phyloP scores from a whole-genome alignment of 2,113 vertebrate species.

The Centropus bengalensis region DNA sequence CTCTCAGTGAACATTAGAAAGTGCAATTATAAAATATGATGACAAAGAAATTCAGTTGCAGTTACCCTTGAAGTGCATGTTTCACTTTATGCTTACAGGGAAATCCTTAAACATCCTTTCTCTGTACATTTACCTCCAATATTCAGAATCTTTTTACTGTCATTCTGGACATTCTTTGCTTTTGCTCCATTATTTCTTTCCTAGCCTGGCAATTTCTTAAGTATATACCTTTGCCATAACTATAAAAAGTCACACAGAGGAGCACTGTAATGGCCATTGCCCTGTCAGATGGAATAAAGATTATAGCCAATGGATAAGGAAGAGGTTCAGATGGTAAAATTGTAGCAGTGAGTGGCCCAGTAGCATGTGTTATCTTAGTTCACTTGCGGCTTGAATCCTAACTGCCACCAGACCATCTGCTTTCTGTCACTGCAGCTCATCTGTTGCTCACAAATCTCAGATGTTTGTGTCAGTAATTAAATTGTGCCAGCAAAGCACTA shows the following conservation, averaged over 20 bases:
- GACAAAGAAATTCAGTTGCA: neutral
- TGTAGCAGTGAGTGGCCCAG: neutral
- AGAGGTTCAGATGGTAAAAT: constrained; percentile 10
- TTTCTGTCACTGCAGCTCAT: constrained; percentile 37
- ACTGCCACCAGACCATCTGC: constrained; percentile 18
- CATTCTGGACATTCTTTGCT: neutral
- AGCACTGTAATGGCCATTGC: neutral
- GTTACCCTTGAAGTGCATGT: neutral
- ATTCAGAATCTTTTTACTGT: neutral
- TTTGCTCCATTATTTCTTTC: neutral
- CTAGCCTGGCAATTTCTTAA: neutral
- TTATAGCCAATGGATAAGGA: neutral
- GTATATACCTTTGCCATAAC: neutral
- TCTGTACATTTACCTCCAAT: neutral
- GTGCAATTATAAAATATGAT: neutral
- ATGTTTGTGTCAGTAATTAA: constrained; percentile 62
- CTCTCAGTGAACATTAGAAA: neutral
- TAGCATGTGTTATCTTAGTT: neutral
- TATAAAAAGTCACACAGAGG: neutral
- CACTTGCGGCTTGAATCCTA: neutral
- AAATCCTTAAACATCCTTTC: neutral
- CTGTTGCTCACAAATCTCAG: constrained; percentile 51
- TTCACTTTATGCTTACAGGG: neutral
- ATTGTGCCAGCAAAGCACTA: constrained; percentile 51
- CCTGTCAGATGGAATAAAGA: constrained; percentile 16